phyloP scores from a whole-genome alignment of 1,140 invertebrate species.

The Dendrolimus punctatus region DNA sequence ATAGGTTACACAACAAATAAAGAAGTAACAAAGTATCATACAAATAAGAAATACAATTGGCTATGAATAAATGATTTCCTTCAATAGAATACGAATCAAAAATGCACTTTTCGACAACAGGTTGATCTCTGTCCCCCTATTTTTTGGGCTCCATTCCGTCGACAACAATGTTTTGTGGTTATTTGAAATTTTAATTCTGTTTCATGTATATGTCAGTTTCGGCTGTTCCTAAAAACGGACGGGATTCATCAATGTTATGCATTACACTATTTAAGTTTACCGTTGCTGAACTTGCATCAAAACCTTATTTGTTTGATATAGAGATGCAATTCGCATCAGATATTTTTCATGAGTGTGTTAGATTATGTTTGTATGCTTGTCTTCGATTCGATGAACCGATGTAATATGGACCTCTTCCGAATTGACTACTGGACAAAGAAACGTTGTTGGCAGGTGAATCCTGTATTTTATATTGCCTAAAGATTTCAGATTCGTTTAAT shows the following conservation, averaged over 20 bases:
- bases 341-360: not conserved
- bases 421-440: constrained; percentile 42
- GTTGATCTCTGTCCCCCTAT: constrained; percentile 29
- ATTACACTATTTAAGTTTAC: constrained; percentile 20
- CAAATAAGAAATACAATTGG: too few species aligned
- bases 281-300: constrained; percentile 1
- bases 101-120: constrained; percentile 30
- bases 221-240: constrained; percentile 43
- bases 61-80: constrained; percentile 4
- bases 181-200: constrained; percentile 56
- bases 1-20: too few species aligned
- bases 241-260: constrained; percentile 51
- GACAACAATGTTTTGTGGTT: constrained; percentile 34
- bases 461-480: constrained; percentile 42
- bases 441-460: constrained; percentile 55
- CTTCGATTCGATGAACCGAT: constrained; percentile 47
- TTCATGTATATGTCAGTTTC: constrained; percentile 51
- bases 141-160: constrained; percentile 26
- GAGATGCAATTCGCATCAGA: constrained; percentile 8
- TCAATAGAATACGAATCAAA: constrained; percentile 18
- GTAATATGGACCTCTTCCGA: constrained; percentile 33
- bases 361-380: constrained; percentile 23
- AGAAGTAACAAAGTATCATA: too few species aligned
- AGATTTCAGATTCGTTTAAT: constrained; percentile 28
- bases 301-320: constrained; percentile 4